phyloP scores from a whole-genome alignment of 2,888 invertebrate species.

The Drosophila anomelani region DNA sequence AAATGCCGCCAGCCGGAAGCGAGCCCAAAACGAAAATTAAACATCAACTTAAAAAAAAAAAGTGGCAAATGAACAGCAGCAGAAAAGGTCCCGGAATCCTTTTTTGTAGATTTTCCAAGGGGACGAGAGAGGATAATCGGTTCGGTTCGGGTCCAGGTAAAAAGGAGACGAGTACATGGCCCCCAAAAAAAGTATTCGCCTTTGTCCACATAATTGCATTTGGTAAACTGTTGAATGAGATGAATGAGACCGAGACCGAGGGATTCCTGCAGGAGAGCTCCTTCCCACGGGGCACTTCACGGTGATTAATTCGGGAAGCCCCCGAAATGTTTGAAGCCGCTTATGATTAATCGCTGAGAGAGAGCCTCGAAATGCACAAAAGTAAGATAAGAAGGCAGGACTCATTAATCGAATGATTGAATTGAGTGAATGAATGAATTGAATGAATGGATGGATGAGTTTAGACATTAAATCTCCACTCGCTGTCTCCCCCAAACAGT shows the following conservation, averaged over 20 bases:
- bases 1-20: slow-evolving; percentile 35
- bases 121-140: slow-evolving; percentile 17
- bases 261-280: slow-evolving; percentile 1
- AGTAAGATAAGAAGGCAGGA: slow-evolving; percentile 1
- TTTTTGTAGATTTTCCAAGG: background rate
- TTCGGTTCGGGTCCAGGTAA: slow-evolving; percentile 11
- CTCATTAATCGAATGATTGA: slow-evolving; percentile 38
- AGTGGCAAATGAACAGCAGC: slow-evolving; percentile 58
- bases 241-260: background rate
- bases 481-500: background rate
- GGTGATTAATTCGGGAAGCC: slow-evolving; percentile 34
- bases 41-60: slow-evolving; percentile 59
- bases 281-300: slow-evolving; percentile 18
- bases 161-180: slow-evolving; percentile 12
- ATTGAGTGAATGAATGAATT: background rate
- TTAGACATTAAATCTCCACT: background rate
- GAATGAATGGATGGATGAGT: background rate
- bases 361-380: slow-evolving; percentile 9
- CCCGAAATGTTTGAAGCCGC: slow-evolving; percentile 23
- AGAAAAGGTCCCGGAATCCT: slow-evolving; percentile 23
- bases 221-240: slow-evolving; percentile 38
- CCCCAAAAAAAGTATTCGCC: slow-evolving; percentile 17
- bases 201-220: slow-evolving; percentile 40
- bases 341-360: slow-evolving; percentile 31
- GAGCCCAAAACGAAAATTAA: slow-evolving; percentile 56